Conservation (phyloP, 2,797 vertebrate species). For the Hyperoplus lanceolatus region DNA sequence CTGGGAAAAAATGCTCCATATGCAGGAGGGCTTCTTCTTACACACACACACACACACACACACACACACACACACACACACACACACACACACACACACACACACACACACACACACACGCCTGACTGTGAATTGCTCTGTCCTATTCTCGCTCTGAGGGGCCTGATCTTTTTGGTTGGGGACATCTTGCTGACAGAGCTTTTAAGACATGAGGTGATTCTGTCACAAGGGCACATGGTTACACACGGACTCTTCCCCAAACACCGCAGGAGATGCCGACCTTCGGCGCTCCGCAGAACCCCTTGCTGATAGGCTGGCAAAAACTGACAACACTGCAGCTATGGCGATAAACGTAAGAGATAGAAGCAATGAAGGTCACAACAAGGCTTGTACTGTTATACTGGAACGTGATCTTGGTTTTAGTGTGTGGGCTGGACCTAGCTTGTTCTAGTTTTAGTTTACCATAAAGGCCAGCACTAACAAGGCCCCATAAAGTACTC, state of each 20-base stretch:
- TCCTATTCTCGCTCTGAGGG: constrained; percentile 18
- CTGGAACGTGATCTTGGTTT: constrained; percentile 53
- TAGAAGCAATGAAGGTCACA: constrained; percentile 65
- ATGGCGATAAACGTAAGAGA: constrained; percentile 32
- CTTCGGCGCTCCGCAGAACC: constrained; percentile 33
- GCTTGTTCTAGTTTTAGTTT: constrained; percentile 45
- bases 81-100: constrained; percentile 3
- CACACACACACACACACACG: constrained; percentile 10
- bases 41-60: constrained; percentile 5
- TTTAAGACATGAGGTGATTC: constrained; percentile 29
- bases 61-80: no score
- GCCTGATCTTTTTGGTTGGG: constrained; percentile 41
- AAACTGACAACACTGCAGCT: constrained; percentile 55
- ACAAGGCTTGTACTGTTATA: constrained; percentile 43
- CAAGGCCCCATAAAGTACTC: constrained; percentile 62
- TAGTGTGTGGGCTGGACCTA: constrained; percentile 47
- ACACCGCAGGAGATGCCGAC: constrained; percentile 50
- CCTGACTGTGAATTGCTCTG: not conserved
- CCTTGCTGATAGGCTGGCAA: constrained; percentile 41
- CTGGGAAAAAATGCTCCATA: constrained; percentile 44
- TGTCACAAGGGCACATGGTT: constrained; percentile 33
- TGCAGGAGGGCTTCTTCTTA: constrained; percentile 4
- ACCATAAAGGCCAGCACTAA: constrained; percentile 55
- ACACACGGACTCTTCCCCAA: constrained; percentile 43
- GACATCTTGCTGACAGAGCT: constrained; percentile 58